Base-by-base conservation (phyloP, 2,797 vertebrate genomes). In the Enteromius fasciolatus region DNA sequence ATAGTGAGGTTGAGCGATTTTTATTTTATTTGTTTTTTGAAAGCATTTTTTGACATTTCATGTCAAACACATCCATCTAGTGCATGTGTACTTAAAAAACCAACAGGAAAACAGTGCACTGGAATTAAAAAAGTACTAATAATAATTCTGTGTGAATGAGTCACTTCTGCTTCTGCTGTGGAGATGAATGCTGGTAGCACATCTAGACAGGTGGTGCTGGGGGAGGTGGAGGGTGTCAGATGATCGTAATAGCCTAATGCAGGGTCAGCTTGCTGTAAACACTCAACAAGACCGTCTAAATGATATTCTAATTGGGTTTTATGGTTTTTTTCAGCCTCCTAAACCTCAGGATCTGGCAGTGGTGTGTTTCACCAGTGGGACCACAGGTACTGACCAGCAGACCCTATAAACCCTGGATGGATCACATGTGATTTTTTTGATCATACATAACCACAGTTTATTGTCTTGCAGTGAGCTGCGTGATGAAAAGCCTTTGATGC, bases 361-460 rank as follows among this genome's bases (percentile, higher is more conserved):
- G 87, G 94, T 95, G 86, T 95, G 94, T 89, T 95, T 95, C 92
- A 95, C 94, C 91, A 95, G 94, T 78, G 66, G 89, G 85, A 93
- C 95, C 89, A 92, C 87, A 92, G 92, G 91, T 94, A 92, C 86
- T 63, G 18, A 33, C 46, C 46, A 85, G n/a, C 15, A 11, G 10
- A 78, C 17, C 31, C 54, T 59, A 59, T 25, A 59, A 59, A 25
- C 52, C 44, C 46, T 4, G 9, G 3, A 57, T 20, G 52, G 52
- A 4, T n/a, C n/a, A n/a, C n/a, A n/a, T n/a, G n/a, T n/a, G n/a
- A n/a, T 4, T 17, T 39, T 7, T 28, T 28, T 68, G 15, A 68
- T 44, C 48, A 25, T 4, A 57, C 25, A 41, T 4, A 57, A 28
- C 23, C 23, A 57, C 18, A 3, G 36, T 12, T 68, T 67, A 8